phyloP scores from a whole-genome alignment of 2,797 vertebrate genomes.

The Fistularia tabacaria region DNA sequence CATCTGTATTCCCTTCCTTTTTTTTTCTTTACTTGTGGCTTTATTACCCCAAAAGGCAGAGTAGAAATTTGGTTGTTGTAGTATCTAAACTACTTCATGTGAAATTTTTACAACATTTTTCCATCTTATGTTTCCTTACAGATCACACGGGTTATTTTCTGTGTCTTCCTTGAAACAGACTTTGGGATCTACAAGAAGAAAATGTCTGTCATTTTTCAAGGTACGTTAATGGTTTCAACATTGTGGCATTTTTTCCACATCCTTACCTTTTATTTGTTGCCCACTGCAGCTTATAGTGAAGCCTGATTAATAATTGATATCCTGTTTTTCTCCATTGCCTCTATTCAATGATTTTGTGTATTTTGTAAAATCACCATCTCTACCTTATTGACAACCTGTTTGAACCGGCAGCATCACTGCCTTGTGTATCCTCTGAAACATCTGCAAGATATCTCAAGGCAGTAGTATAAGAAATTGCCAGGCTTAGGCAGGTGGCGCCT shows the following conservation, averaged over 20 bases:
- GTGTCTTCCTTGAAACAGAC: slow-evolving; percentile 96
- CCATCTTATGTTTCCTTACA: slow-evolving; percentile 61
- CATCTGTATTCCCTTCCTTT: slow-evolving; percentile 9
- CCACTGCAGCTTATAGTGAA: neutral
- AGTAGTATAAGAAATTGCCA: slow-evolving; percentile 23
- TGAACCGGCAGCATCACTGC: slow-evolving; percentile 5
- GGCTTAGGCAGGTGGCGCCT: slow-evolving; percentile 32
- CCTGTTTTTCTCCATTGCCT: neutral
- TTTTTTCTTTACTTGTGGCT: slow-evolving; percentile 13
- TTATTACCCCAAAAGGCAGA: slow-evolving; percentile 1
- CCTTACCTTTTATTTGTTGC: slow-evolving; percentile 5
- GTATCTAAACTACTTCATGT: slow-evolving; percentile 20
- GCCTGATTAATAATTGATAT: slow-evolving; percentile 17
- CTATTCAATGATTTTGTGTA: slow-evolving; percentile 1
- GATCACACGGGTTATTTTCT: slow-evolving; percentile 97
- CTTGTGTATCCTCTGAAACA: slow-evolving; percentile 9
- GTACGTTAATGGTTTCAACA: slow-evolving; percentile 65
- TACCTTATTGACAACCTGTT: slow-evolving; percentile 19
- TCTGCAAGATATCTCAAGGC: slow-evolving; percentile 34
- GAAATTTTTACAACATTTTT: slow-evolving; percentile 21
- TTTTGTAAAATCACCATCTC: slow-evolving; percentile 9
- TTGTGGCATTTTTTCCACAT: slow-evolving; percentile 3
- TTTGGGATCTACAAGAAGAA: slow-evolving; percentile 97
- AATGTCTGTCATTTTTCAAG: slow-evolving; percentile 88
- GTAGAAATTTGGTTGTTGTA: slow-evolving; percentile 23